Evolutionary conservation across 2,113 vertebrate species (phyloP).

Genomic region (Nothocercus nigrocapillus): DNA sequence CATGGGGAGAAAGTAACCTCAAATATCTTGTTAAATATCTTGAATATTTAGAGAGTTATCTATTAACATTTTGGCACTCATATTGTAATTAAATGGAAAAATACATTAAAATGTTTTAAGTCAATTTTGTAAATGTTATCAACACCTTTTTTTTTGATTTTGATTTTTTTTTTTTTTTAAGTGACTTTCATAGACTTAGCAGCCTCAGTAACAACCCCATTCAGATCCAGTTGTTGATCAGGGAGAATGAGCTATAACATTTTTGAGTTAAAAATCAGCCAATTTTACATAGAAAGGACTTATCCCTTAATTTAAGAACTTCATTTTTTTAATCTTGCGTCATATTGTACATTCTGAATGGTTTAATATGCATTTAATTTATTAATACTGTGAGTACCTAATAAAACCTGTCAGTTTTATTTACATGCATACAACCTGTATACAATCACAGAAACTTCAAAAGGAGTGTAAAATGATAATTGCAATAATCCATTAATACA

Average conservation of each 20-base stretch:
- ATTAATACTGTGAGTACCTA: constrained; percentile 1
- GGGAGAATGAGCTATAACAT: constrained; percentile 22
- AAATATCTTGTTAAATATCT: constrained; percentile 67
- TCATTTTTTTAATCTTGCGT: constrained; percentile 38
- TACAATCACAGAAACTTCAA: neutral
- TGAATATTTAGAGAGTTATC: constrained; percentile 57
- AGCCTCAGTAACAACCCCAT: neutral
- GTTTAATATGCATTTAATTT: constrained; percentile 45
- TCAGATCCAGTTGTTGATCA: constrained; percentile 26
- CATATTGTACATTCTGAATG: neutral
- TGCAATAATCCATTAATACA: constrained; percentile 42
- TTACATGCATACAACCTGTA: neutral
- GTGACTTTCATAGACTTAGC: neutral
- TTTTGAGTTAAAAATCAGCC: constrained; percentile 44
- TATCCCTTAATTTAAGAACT: constrained; percentile 3
- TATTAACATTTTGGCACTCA: constrained; percentile 52
- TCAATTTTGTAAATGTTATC: constrained; percentile 61
- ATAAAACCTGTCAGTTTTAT: constrained; percentile 41
- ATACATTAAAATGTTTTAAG: constrained; percentile 55
- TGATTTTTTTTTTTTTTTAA: constrained; percentile 13
- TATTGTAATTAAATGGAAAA: constrained; percentile 56
- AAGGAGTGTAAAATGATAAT: neutral
- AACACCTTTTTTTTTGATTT: constrained; percentile 47
- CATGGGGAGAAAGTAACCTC: constrained; percentile 53
- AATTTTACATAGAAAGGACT: neutral